Evolutionary conservation across 2,797 vertebrate genomes (phyloP), one percentile per base, ranked within the genome.

Genomic region (Gymnoscopelus microlampas): DNA sequence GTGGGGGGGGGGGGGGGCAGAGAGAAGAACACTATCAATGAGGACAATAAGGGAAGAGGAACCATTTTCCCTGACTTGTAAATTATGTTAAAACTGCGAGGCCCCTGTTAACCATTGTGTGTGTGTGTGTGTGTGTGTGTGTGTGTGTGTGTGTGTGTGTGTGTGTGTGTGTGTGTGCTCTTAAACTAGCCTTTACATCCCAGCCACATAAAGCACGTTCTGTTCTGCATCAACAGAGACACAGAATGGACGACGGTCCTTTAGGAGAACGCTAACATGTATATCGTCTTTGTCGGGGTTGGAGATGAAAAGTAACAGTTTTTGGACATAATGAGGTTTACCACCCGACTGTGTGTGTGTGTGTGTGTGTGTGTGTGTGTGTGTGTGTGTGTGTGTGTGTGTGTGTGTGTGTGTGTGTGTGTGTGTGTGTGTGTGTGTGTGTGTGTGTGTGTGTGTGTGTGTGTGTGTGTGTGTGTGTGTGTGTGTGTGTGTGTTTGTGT

Each of bases 41-140:
- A 83, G 87, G 82, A 91, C 90, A 92, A 91, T 88, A 83, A 81
- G 80, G 85, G 78, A 83, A 81, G 79, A 71, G 79, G 64, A 19
- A 68, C 79, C 70, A 78, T 89, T 89, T 76, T 87, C 61, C 61
- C 19, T 2, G 14, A 86, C 82, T 90, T 90, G 81, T 92, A 92
- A 93, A 92, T 93, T 84, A 91, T 87, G 86, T 78, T 87, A 84
- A 90, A 84, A 19, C 66, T 57, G 66, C 85, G 74, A 80, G 73
- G 79, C 68, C 82, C 79, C 89, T 85, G 86, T 85, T 86, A 80
- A 84, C 82, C 81, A 85, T 90, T 89, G 83, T 86, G 53, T 47
- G 14, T 56, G 69, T 73, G 69, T 76, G 82, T 55, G 32, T 19
- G 19, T 19, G 19, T 19, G 19, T 19, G 19, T 19, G 19, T 19